A percentile compares a stretch with the other conserved stretches of the same genome.
Conservation (phyloP, 2,888 invertebrate genomes). For the Synergus japonicus region DNA sequence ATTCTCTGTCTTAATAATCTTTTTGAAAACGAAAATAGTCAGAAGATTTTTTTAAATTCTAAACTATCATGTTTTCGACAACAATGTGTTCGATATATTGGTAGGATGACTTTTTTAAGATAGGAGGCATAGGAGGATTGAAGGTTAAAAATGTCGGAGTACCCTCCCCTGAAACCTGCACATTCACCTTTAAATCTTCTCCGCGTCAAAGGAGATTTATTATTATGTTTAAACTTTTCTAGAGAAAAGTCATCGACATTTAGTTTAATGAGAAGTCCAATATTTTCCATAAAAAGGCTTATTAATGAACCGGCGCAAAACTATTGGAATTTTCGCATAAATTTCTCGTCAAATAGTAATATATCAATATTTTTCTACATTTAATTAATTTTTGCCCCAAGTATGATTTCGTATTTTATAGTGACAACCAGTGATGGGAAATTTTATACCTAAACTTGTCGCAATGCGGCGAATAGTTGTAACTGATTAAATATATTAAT, state of each 20-base stretch:
- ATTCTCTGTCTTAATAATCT: too few relatives aligned
- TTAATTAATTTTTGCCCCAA: slow-evolving; percentile 5
- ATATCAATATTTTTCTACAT: slow-evolving; percentile 2
- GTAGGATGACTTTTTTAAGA: too few relatives aligned
- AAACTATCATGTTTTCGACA: too few relatives aligned
- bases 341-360: neutral
- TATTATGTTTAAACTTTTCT: too few relatives aligned
- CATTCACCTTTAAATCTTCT: neutral
- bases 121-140: too few relatives aligned
- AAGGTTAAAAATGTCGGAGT: neutral
- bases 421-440: neutral
- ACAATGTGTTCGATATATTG: too few relatives aligned
- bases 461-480: slow-evolving; percentile 1
- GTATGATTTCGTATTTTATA: slow-evolving; percentile 20
- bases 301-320: neutral
- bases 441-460: neutral
- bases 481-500: slow-evolving; percentile 18
- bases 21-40: too few relatives aligned
- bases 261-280: neutral
- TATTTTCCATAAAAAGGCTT: neutral
- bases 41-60: too few relatives aligned
- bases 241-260: neutral
- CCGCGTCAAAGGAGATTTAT: too few relatives aligned
- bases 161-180: neutral
- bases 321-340: neutral